Base-by-base conservation (phyloP, 2,888 invertebrate genomes). In the Blomia tropicalis region DNA sequence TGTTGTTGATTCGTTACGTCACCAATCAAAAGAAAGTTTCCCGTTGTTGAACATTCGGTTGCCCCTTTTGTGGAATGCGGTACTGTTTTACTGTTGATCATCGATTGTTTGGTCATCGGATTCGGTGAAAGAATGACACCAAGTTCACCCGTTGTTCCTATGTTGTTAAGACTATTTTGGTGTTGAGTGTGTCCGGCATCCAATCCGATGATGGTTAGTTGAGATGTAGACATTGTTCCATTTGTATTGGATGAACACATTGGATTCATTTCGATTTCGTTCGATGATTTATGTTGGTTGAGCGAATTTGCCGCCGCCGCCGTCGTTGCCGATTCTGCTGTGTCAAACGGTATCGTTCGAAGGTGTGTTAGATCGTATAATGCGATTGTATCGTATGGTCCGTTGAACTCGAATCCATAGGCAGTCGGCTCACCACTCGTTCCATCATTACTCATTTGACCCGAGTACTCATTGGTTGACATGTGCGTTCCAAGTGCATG, bases 361-460 rank as follows among this genome's bases (percentile, higher is more conserved):
- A 47, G 22, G 51, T 47, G 51, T n/a, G 51, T 47, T 11, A 47
- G 51, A n/a, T 47, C 51, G 22, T 47, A 47, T 27, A 47, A n/a
- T 7, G 51, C 51, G n/a, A 47, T 47, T 7, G 51, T 47, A n/a
- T 47, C 51, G 51, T 47, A 47, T 7, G 51, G 51, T 22, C 23
- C 51, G 51, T 47, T 47, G 22, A 47, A 11, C 22, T 47, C 51
- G 27, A 47, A 47, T 22, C 51, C 51, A n/a, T 47, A 47, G 23
- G 51, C n/a, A 22, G 51, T 47, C n/a, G n/a, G n/a, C n/a, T n/a
- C n/a, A n/a, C n/a, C n/a, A n/a, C n/a, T n/a, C n/a, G n/a, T n/a
- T n/a, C n/a, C n/a, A n/a, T n/a, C n/a, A n/a, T n/a, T n/a, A n/a
- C n/a, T n/a, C 11, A 47, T 7, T 27, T 47, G 51, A 22, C n/a